Evolutionary conservation across 2,888 invertebrate genomes (phyloP).

Genomic region (Acanthacorydalis orientalis): DNA sequence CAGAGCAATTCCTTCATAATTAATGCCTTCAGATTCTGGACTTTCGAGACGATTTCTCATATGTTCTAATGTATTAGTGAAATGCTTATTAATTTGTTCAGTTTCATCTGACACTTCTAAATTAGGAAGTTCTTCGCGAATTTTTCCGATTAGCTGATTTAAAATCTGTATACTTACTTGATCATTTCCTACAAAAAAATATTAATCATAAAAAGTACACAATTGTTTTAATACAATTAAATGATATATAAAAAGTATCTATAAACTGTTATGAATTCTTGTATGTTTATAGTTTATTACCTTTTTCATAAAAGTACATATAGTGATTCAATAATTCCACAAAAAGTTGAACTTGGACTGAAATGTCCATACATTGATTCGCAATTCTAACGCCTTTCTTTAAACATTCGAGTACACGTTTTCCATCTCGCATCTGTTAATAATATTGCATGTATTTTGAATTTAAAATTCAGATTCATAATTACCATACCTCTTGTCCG

Average conservation of each 20-base stretch:
- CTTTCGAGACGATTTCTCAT: constrained; percentile 52
- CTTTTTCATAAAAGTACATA: constrained; percentile 82
- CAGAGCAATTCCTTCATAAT: constrained; percentile 44
- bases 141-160: constrained; percentile 73
- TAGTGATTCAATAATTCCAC: constrained; percentile 90
- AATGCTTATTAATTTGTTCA: constrained; percentile 91
- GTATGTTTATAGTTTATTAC: constrained; percentile 41
- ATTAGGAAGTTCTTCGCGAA: constrained; percentile 84
- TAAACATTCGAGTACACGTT: constrained; percentile 83
- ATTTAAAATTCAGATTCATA: neutral
- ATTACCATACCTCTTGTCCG: constrained; percentile 27
- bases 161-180: constrained; percentile 24
- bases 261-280: too few species aligned
- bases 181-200: constrained; percentile 16
- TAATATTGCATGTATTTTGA: neutral
- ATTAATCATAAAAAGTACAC: neutral
- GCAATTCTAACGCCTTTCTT: constrained; percentile 92
- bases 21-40: constrained; percentile 43
- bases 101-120: constrained; percentile 90
- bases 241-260: too few species aligned
- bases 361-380: constrained; percentile 93
- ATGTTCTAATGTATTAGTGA: constrained; percentile 77
- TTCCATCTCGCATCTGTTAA: constrained; percentile 68
- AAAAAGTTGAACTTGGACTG: constrained; percentile 89
- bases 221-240: too few species aligned